Conservation (phyloP, 2,113 vertebrate species). For the Alaudala cheleensis region DNA sequence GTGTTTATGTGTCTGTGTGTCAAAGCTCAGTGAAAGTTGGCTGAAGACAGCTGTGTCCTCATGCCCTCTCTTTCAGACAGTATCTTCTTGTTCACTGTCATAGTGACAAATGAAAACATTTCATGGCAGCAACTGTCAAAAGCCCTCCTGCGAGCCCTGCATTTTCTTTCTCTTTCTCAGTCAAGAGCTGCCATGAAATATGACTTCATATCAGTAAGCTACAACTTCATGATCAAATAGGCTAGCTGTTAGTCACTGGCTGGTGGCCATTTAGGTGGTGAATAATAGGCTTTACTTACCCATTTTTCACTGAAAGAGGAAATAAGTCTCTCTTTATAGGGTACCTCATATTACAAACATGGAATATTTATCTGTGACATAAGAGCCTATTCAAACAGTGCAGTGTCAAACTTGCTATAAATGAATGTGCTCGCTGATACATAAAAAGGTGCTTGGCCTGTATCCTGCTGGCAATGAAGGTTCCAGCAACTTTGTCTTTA, state of each 20-base stretch:
- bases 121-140: slow-evolving; percentile 43
- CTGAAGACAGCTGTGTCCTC: neutral
- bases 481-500: neutral
- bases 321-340: slow-evolving; percentile 44
- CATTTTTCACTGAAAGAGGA: slow-evolving; percentile 38
- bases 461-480: neutral
- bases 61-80: slow-evolving; percentile 1
- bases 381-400: slow-evolving; percentile 32
- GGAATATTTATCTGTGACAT: slow-evolving; percentile 58
- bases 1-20: neutral
- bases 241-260: slow-evolving; percentile 35
- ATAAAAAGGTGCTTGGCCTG: neutral
- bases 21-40: neutral
- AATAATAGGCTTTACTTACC: slow-evolving; percentile 8
- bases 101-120: slow-evolving; percentile 59
- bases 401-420: slow-evolving; percentile 7
- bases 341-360: slow-evolving; percentile 30
- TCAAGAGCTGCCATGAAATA: slow-evolving; percentile 40
- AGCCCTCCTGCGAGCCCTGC: slow-evolving; percentile 20
- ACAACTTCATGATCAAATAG: slow-evolving; percentile 40
- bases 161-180: slow-evolving; percentile 21
- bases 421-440: neutral
- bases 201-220: slow-evolving; percentile 32
- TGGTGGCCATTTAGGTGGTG: slow-evolving; percentile 49
- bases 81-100: slow-evolving; percentile 30